These are phyloP conservation scores for Pao palembangensis DNA, from an alignment of 2,113 vertebrate genomes.

Conservation along the genomic window DNA sequence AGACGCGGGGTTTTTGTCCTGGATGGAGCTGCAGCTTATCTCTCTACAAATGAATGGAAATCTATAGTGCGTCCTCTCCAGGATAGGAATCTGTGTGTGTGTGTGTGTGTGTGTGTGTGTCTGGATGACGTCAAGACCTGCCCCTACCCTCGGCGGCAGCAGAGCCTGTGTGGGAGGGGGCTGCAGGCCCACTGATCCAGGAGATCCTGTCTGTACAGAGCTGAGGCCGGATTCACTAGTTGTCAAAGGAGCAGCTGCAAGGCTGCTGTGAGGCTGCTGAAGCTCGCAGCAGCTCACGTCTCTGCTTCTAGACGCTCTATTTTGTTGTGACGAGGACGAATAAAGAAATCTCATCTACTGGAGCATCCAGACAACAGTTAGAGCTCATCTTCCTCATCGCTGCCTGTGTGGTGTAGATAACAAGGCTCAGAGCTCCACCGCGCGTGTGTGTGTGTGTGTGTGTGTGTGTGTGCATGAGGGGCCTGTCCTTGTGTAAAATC, in stretches of 20 bases:
- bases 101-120: slow-evolving; percentile 25
- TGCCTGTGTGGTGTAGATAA: slow-evolving; percentile 41
- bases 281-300: too few species aligned
- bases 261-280: too few species aligned
- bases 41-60: slow-evolving; percentile 28
- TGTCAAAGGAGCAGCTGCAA: too few species aligned
- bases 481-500: slow-evolving; percentile 28
- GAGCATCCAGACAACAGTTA: slow-evolving; percentile 36
- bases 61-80: slow-evolving; percentile 26
- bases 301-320: too few species aligned
- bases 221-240: slow-evolving; percentile 4
- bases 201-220: slow-evolving; percentile 41
- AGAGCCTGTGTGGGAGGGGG: slow-evolving; percentile 49
- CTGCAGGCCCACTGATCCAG: slow-evolving; percentile 38
- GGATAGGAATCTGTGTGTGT: slow-evolving; percentile 7
- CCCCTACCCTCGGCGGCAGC: slow-evolving; percentile 24
- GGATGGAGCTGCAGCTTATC: slow-evolving; percentile 30
- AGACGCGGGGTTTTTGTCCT: not conserved
- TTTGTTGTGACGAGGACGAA: too few species aligned
- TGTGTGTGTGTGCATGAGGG: slow-evolving; percentile 28
- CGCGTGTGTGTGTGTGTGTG: slow-evolving; percentile 17
- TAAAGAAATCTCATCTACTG: slow-evolving; percentile 4
- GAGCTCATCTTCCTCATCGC: slow-evolving; percentile 25
- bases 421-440: slow-evolving; percentile 48
- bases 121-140: slow-evolving; percentile 47